Evolutionary conservation across 2,113 vertebrate genomes (phyloP).

Genomic region (Lanius ludovicianus): DNA sequence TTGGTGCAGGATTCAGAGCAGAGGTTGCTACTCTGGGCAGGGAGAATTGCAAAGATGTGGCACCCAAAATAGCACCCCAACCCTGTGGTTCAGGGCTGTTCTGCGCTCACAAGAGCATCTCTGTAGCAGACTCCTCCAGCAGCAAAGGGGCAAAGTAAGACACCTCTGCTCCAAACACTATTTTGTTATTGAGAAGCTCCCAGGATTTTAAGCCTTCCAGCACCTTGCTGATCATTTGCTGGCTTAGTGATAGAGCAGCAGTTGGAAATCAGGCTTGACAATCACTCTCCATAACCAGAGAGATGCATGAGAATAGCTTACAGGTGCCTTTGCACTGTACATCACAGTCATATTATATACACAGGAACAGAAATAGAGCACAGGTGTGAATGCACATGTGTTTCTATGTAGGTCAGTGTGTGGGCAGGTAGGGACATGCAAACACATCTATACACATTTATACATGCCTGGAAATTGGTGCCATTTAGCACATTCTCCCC

Average conservation of each 20-base stretch:
- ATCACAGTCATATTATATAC: conserved; percentile 26
- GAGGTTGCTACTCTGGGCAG: not conserved
- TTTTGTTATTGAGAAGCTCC: not conserved
- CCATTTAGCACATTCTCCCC: not conserved
- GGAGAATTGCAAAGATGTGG: not conserved
- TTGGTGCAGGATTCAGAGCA: not conserved
- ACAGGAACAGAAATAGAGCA: conserved; percentile 38
- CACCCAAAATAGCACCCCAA: not conserved
- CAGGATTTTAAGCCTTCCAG: not conserved
- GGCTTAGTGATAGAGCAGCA: not conserved
- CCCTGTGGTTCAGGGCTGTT: not conserved
- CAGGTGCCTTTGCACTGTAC: not conserved
- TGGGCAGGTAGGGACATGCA: not conserved
- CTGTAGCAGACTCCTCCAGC: not conserved
- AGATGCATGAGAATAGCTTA: not conserved
- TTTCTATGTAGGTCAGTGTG: conserved; percentile 7
- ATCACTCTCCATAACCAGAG: not conserved
- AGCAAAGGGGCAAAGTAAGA: not conserved
- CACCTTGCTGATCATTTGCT: not conserved
- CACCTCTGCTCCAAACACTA: not conserved
- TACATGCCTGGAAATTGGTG: not conserved
- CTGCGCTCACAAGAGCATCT: not conserved
- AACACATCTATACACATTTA: not conserved
- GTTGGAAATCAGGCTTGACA: not conserved
- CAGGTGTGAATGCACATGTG: not conserved